Percentiles rank a stretch among this genome's conserved stretches.
Evolutionary conservation across 2,888 invertebrate species (phyloP).

Genomic region (Metacarcinus magister): DNA sequence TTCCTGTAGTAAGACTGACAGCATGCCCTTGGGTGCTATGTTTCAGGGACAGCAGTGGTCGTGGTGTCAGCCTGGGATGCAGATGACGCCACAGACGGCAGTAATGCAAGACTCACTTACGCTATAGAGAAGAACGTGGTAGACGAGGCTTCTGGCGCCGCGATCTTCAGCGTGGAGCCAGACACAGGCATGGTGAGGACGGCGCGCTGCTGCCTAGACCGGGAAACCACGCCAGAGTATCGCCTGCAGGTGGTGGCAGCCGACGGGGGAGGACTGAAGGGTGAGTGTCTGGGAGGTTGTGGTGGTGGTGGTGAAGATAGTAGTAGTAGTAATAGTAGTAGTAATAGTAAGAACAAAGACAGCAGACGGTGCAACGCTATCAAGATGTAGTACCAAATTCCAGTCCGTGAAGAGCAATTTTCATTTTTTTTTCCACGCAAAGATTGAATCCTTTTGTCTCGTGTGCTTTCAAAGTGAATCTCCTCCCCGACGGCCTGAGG

Average conservation of each 20-base stretch:
- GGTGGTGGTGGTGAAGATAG: background rate
- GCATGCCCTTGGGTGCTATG: background rate
- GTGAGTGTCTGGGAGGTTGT: constrained; percentile 84
- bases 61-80: constrained; percentile 75
- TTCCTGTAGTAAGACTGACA: background rate
- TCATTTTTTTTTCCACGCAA: background rate
- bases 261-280: constrained; percentile 96
- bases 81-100: constrained; percentile 67
- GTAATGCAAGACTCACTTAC: constrained; percentile 69
- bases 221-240: constrained; percentile 97
- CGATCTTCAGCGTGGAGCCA: constrained; percentile 97
- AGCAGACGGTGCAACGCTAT: background rate
- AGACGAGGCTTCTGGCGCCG: constrained; percentile 97
- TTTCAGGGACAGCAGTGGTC: constrained; percentile 65
- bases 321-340: background rate
- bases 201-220: constrained; percentile 96
- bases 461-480: background rate
- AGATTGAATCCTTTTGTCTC: constrained; percentile 41
- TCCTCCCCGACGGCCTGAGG: background rate
- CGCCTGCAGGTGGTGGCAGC: constrained; percentile 98
- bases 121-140: constrained; percentile 93
- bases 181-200: constrained; percentile 98
- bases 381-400: background rate
- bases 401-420: background rate
- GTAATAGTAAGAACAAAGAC: background rate